A percentile compares a stretch with the other conserved stretches of the same genome.
Conservation (phyloP, 2,113 vertebrate species). For the Octodon degus region DNA sequence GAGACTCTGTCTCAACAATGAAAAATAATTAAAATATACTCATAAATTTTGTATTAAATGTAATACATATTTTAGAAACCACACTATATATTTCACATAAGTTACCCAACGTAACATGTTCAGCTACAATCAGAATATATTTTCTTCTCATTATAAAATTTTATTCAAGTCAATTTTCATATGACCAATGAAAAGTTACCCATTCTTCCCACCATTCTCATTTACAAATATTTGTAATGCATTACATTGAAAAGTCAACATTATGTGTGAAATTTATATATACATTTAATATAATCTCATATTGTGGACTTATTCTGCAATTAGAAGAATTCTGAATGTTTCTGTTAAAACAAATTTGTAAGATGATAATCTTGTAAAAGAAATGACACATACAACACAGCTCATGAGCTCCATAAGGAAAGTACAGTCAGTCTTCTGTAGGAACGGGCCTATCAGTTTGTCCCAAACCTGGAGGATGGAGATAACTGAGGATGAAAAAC, state of each 20-base stretch:
- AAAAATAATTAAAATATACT: neutral
- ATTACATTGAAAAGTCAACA: neutral
- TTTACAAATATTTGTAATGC: neutral
- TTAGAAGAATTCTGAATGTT: constrained; percentile 22
- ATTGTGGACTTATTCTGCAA: neutral
- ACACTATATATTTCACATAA: neutral
- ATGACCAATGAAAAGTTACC: neutral
- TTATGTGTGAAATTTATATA: neutral
- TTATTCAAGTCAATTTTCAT: neutral
- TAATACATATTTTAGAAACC: neutral
- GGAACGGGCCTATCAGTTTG: neutral
- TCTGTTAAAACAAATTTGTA: constrained; percentile 9
- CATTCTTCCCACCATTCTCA: neutral
- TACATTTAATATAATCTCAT: neutral
- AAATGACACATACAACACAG: neutral
- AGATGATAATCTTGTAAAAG: neutral
- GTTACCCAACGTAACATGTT: neutral
- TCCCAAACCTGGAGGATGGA: neutral
- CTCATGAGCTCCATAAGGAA: neutral
- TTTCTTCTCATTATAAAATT: neutral
- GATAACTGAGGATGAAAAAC: neutral
- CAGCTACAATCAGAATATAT: neutral
- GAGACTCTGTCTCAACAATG: neutral
- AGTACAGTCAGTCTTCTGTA: neutral
- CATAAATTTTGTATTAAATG: constrained; percentile 2